These are phyloP conservation scores for Lacerta agilis DNA, from an alignment of 2,797 vertebrate genomes.

Conservation along the genomic window DNA sequence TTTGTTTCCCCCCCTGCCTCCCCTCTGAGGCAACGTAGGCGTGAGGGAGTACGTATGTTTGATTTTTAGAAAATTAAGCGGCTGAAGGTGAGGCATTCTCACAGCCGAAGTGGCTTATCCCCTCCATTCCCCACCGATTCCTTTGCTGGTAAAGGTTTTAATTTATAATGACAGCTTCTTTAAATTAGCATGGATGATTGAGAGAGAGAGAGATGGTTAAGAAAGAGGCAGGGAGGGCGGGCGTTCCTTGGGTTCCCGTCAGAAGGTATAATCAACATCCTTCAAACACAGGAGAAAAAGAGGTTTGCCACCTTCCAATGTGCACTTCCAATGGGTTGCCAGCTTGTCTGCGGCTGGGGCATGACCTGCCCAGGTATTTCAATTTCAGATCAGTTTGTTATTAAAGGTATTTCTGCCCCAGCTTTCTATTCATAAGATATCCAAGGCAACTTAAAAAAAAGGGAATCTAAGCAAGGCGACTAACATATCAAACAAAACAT, in stretches of 20 bases:
- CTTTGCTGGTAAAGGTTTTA: slow-evolving; percentile 51
- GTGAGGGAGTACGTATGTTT: slow-evolving; percentile 57
- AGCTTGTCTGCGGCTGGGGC: neutral
- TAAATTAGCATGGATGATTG: slow-evolving; percentile 58
- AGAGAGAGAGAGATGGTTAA: neutral
- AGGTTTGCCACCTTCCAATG: neutral
- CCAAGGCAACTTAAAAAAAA: neutral
- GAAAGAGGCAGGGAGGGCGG: neutral
- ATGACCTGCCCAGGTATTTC: neutral
- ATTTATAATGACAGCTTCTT: slow-evolving; percentile 68
- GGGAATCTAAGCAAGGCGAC: too few relatives aligned
- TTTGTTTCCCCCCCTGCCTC: slow-evolving; percentile 46
- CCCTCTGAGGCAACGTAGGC: slow-evolving; percentile 50
- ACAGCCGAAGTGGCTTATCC: neutral
- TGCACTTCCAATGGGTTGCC: neutral
- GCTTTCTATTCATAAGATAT: neutral
- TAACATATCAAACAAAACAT: neutral
- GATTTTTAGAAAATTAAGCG: slow-evolving; percentile 44
- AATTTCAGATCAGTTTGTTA: neutral
- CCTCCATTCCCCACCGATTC: slow-evolving; percentile 30
- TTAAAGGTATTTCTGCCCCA: neutral
- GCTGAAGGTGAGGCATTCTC: slow-evolving; percentile 50
- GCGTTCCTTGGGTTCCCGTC: neutral
- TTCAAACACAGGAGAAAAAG: neutral
- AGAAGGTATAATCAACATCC: fast-evolving